phyloP scores from a whole-genome alignment of 2,888 invertebrate genomes.

The Charanyca ferruginea region DNA sequence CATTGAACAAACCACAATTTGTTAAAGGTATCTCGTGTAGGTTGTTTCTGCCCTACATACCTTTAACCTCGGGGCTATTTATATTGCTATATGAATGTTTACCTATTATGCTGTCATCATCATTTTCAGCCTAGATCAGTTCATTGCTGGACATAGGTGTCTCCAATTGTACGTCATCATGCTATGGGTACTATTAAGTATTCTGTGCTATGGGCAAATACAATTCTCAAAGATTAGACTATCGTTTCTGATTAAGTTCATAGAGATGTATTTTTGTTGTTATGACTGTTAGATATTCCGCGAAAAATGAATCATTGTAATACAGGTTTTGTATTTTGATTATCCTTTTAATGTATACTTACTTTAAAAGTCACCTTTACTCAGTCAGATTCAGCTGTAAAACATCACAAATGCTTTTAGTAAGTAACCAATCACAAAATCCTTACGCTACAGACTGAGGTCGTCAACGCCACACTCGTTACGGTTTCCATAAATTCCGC shows the following conservation, averaged over 20 bases:
- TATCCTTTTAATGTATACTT: no score
- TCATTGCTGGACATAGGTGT: no score
- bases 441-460: background rate
- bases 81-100: background rate
- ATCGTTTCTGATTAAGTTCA: conserved; percentile 18
- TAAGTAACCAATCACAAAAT: background rate
- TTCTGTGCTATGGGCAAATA: background rate
- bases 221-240: conserved; percentile 15
- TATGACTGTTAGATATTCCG: conserved; percentile 9
- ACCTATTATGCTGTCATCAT: background rate
- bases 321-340: background rate
- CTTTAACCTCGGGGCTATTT: background rate
- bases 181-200: no score
- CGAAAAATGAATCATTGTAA: conserved; percentile 18
- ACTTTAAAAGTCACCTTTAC: background rate
- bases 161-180: background rate
- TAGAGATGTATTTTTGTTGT: conserved; percentile 8
- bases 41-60: background rate
- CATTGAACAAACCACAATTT: conserved; percentile 28
- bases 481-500: conserved; percentile 33
- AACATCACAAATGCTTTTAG: background rate
- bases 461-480: conserved; percentile 17
- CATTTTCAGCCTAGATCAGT: no score
- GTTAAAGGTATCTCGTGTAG: background rate
- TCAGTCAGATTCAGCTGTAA: background rate